These are phyloP conservation scores for Drosophila kanekoi DNA, from an alignment of 2,888 invertebrate genomes.

Conservation along the genomic window DNA sequence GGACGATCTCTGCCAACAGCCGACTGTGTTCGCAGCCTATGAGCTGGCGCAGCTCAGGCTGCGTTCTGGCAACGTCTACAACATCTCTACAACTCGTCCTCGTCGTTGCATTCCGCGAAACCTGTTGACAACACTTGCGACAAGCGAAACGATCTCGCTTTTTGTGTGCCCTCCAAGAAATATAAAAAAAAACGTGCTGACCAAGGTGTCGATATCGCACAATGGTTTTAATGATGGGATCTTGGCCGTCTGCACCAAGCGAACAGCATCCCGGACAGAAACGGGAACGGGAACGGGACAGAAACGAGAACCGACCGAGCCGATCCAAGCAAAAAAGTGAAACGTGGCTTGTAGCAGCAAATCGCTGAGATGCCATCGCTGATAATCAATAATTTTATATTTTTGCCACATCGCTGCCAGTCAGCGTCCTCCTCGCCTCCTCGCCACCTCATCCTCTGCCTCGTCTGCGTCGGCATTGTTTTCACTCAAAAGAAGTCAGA, in stretches of 20 bases:
- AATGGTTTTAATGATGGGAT: conserved; percentile 80
- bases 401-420: conserved; percentile 64
- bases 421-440: not conserved
- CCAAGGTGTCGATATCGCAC: conserved; percentile 79
- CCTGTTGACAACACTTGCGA: conserved; percentile 81
- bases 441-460: conserved; percentile 14
- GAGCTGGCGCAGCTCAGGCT: not conserved
- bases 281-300: not conserved
- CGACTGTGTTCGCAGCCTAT: conserved; percentile 6
- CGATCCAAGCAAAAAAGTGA: conserved; percentile 53
- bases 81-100: conserved; percentile 17
- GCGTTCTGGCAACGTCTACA: conserved; percentile 3
- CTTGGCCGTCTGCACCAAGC: conserved; percentile 35
- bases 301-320: conserved; percentile 15
- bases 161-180: conserved; percentile 39
- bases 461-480: conserved; percentile 46
- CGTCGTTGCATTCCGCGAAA: conserved; percentile 65
- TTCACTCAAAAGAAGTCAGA: conserved; percentile 47
- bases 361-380: conserved; percentile 75
- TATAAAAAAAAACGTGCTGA: conserved; percentile 57
- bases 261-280: conserved; percentile 15
- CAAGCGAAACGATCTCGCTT: conserved; percentile 80
- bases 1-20: conserved; percentile 56
- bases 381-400: conserved; percentile 82
- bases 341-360: conserved; percentile 72